Base-by-base conservation (phyloP, 1,140 invertebrate genomes). In the Harlomillsia oculata region DNA sequence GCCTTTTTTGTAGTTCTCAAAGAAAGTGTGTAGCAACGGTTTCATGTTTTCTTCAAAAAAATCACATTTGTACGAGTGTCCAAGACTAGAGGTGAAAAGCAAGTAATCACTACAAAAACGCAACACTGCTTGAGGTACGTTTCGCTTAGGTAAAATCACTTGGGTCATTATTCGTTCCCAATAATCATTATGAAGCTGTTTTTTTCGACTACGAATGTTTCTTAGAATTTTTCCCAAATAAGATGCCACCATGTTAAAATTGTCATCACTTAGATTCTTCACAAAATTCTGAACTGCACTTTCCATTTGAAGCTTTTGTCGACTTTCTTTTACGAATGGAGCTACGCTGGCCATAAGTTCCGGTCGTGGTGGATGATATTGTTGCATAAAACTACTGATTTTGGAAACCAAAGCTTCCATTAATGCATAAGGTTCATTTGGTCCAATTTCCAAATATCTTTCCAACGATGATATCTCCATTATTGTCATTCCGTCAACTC, bases 1-100 rank as follows among this genome's bases (percentile, higher is more conserved):
- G 4, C 66, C 66, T 0, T 68, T 59, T n/a, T 67, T 55, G 25
- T 69, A 70, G 43, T 65, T 56, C 28, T 72, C 66, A 1, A 77
- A 66, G 41, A 71, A 67, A 4, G 67, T 58, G 45, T 72, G 60
- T 28, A 77, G 66, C 49, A 72, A 43, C 13, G 67, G 63, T 40
- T 71, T 67, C 5, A 77, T 43, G 29, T 62, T 61, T 9, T 69
- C 69, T 55, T 79, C 78, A 43, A 78, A 66, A 3, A 67, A 53
- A 1, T 60, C 43, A 58, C 75, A 69, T 0, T 74, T 66, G 62
- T 76, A 75, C 4, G 70, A 74, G 11, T 72, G 72, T 13, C 71
- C 69, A 5, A 76, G 60, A 55, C 76, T 74, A 9, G 70, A 72
- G 56, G 74, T 74, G 53, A 78, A 78, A 67, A 74, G 70, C 67